These are phyloP conservation scores for Gallinago nigripennis DNA, from an alignment of 2,797 vertebrate genomes.

Conservation along the genomic window DNA sequence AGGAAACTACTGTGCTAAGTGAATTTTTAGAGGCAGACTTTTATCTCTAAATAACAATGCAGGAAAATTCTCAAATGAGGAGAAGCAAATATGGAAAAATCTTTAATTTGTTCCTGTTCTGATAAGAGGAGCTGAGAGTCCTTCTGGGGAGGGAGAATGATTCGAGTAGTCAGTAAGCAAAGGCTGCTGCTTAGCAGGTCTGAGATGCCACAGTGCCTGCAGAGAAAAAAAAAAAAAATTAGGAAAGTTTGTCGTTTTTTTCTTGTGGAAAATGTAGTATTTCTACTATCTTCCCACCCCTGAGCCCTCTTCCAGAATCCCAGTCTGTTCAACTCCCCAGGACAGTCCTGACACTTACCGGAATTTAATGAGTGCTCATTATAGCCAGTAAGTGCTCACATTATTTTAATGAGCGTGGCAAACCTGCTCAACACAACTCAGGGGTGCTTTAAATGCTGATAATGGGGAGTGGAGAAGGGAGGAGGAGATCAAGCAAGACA, in stretches of 20 bases:
- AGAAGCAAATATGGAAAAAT: conserved; percentile 16
- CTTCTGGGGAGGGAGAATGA: neutral
- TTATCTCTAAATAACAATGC: conserved; percentile 36
- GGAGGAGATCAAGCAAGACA: neutral
- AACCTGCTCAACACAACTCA: conserved; percentile 4
- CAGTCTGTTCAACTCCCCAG: neutral
- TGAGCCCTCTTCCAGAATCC: neutral
- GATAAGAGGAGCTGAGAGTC: neutral
- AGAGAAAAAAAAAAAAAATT: neutral
- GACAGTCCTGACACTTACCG: conserved; percentile 21
- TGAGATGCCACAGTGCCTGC: neutral
- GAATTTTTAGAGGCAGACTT: conserved; percentile 39
- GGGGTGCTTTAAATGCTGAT: conserved; percentile 25
- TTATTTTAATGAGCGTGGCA: conserved; percentile 52
- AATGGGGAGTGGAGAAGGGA: neutral
- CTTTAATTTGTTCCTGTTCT: conserved; percentile 28
- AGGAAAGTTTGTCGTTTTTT: neutral
- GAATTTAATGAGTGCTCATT: conserved; percentile 58
- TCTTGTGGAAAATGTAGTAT: neutral
- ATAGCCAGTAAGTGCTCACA: conserved; percentile 33
- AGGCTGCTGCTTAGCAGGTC: neutral
- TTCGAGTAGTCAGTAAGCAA: neutral
- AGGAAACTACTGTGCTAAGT: conserved; percentile 39
- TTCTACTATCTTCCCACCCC: neutral
- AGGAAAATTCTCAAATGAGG: conserved; percentile 18